phyloP scores from a whole-genome alignment of 2,888 invertebrate species.

The Diarsia rubi region DNA sequence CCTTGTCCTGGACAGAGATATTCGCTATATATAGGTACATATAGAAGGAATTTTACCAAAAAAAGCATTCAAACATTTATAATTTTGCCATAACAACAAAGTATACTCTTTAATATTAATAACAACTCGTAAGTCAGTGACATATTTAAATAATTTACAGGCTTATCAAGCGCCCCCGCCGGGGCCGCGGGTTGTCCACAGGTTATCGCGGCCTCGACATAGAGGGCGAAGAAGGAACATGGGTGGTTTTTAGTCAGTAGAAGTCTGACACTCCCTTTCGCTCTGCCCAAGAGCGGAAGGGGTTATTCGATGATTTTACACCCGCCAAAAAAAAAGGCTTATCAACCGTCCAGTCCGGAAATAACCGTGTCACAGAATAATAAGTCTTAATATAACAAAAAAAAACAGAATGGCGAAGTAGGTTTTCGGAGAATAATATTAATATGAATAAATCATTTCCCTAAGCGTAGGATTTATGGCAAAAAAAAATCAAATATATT shows the following conservation, averaged over 20 bases:
- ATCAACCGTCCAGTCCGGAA: slow-evolving; percentile 22
- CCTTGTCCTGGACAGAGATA: not conserved
- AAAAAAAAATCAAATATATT: not conserved
- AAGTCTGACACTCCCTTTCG: no score
- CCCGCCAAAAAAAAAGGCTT: no score
- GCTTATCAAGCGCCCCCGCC: slow-evolving; percentile 37
- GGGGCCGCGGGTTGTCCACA: no score
- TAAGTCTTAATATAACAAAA: not conserved
- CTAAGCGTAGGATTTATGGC: not conserved
- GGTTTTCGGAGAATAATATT: not conserved
- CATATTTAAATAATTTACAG: slow-evolving; percentile 29
- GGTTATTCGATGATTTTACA: no score
- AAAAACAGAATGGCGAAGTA: not conserved
- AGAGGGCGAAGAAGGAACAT: no score
- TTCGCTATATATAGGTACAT: not conserved
- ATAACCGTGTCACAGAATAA: slow-evolving; percentile 1
- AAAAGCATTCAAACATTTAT: not conserved
- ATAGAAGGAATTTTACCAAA: not conserved
- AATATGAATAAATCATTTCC: not conserved
- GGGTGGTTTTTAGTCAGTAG: no score
- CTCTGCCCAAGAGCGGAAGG: no score
- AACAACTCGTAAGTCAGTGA: slow-evolving; percentile 5
- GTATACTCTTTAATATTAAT: not conserved
- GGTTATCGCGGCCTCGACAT: no score
- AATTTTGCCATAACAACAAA: slow-evolving; percentile 10